These are phyloP conservation scores for Phorcus lineatus DNA, from an alignment of 2,888 invertebrate species.

Conservation along the genomic window DNA sequence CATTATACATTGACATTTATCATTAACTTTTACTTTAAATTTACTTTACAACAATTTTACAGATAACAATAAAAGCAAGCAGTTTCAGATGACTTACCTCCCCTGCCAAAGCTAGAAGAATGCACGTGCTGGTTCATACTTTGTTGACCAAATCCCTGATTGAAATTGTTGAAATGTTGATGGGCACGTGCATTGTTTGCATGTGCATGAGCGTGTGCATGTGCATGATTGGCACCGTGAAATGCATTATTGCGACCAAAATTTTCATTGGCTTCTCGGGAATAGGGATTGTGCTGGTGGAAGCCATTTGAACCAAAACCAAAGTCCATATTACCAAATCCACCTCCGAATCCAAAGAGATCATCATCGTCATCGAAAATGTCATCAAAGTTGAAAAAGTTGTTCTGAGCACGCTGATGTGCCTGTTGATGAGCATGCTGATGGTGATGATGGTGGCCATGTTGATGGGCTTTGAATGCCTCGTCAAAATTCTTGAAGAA, in stretches of 20 bases:
- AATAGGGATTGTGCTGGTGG: background rate
- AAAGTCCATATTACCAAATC: slow-evolving; percentile 33
- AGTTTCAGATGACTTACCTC: background rate
- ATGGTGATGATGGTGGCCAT: slow-evolving; percentile 49
- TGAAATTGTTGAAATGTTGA: background rate
- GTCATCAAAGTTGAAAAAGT: slow-evolving; percentile 73
- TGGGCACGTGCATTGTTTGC: background rate
- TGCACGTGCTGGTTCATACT: background rate
- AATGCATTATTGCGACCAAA: slow-evolving; percentile 8
- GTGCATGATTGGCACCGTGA: background rate
- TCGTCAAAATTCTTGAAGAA: slow-evolving; percentile 74
- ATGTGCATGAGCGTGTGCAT: slow-evolving; percentile 24
- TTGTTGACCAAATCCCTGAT: background rate
- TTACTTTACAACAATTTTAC: too few relatives aligned
- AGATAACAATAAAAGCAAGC: too few relatives aligned
- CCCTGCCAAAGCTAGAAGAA: background rate
- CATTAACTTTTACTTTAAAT: too few relatives aligned
- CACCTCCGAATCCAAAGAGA: slow-evolving; percentile 63
- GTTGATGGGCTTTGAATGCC: slow-evolving; percentile 56
- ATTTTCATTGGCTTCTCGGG: background rate
- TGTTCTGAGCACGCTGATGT: slow-evolving; percentile 46
- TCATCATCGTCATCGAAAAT: slow-evolving; percentile 69
- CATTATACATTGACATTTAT: too few relatives aligned
- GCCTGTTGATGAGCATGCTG: slow-evolving; percentile 45
- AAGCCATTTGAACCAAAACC: slow-evolving; percentile 9